Conservation (phyloP, 23 tunicate genomes). For the Diplosoma virens region DNA sequence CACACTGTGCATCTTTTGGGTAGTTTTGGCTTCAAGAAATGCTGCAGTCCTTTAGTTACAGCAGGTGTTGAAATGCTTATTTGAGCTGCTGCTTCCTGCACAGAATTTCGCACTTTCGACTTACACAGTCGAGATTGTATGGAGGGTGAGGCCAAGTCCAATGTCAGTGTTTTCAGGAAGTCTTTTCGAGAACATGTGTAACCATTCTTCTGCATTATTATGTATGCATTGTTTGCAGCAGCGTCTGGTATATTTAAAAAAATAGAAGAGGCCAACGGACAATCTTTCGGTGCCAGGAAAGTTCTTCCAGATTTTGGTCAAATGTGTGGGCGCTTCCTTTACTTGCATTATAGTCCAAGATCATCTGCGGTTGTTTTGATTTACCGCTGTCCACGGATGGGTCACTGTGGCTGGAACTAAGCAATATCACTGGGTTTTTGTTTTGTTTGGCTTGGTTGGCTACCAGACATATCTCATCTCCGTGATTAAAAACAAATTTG, state of each 20-base stretch:
- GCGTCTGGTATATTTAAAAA: neutral
- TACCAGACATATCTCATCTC: neutral
- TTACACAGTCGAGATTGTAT: no score
- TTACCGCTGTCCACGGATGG: neutral
- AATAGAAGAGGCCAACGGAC: neutral
- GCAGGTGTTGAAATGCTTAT: no score
- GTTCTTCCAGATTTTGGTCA: neutral
- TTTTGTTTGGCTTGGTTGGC: neutral
- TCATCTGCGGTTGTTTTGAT: neutral
- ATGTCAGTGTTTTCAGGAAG: neutral
- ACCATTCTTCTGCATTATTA: neutral
- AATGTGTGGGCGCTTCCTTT: neutral
- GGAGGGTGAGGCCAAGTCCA: no score
- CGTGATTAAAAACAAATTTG: neutral
- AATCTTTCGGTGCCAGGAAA: neutral
- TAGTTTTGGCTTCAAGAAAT: no score
- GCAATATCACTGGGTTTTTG: neutral
- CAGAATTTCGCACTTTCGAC: no score
- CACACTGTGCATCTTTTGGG: no score
- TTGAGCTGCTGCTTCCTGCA: no score
- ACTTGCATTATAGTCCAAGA: neutral
- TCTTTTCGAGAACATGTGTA: neutral
- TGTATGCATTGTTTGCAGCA: neutral
- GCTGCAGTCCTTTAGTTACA: no score
- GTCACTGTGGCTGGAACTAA: neutral